Conservation (phyloP, 2,797 vertebrate species). For the Urosaurus nigricauda region DNA sequence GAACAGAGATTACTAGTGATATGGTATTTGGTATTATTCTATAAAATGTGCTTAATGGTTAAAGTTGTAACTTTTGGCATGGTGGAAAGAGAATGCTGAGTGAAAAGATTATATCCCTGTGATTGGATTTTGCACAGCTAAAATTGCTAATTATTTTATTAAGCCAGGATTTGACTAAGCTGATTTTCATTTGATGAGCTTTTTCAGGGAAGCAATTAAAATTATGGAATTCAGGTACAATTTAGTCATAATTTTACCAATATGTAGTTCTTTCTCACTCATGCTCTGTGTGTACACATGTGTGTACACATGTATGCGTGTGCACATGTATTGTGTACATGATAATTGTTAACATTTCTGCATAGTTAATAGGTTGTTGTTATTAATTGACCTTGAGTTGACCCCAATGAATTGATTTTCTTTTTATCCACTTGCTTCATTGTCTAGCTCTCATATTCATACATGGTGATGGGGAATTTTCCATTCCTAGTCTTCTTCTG, state of each 20-base stretch:
- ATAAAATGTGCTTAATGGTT: neutral
- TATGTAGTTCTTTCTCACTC: slow-evolving; percentile 24
- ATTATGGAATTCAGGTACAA: slow-evolving; percentile 10
- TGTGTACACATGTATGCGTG: no score
- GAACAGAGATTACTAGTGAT: neutral
- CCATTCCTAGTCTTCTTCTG: no score
- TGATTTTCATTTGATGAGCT: slow-evolving; percentile 45
- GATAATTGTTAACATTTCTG: neutral
- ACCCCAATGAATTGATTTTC: no score
- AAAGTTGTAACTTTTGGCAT: neutral
- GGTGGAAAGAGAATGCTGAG: slow-evolving; percentile 20
- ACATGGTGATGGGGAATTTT: no score
- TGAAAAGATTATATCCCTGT: slow-evolving; percentile 44
- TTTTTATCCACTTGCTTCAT: no score
- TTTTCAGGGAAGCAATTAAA: slow-evolving; percentile 26
- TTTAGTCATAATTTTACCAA: slow-evolving; percentile 14
- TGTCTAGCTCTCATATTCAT: no score
- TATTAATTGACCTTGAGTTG: no score
- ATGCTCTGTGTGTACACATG: neutral
- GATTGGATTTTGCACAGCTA: slow-evolving; percentile 34
- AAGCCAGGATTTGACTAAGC: slow-evolving; percentile 41
- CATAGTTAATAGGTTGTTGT: neutral
- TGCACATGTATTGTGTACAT: neutral
- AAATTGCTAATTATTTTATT: slow-evolving; percentile 28
- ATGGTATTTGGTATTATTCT: no score